phyloP scores from a whole-genome alignment of 1,140 invertebrate genomes.

The Sminthurides bifidus region DNA sequence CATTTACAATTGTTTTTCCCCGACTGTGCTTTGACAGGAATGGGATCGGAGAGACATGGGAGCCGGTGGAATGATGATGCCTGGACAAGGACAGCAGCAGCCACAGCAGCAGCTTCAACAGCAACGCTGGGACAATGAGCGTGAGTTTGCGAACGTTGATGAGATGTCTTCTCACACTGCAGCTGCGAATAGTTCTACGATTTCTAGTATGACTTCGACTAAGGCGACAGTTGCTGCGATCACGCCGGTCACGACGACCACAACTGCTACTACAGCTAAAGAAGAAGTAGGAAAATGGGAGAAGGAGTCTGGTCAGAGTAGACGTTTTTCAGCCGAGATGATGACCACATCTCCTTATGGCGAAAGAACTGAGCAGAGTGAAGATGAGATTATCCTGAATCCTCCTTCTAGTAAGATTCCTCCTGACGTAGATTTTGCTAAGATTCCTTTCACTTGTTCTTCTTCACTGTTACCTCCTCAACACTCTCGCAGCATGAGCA shows the following conservation, averaged over 20 bases:
- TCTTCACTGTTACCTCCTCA: conserved; percentile 22
- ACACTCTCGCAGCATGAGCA: conserved; percentile 31
- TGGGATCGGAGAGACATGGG: conserved; percentile 18
- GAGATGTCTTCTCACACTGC: conserved; percentile 14
- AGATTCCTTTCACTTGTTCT: conserved; percentile 9
- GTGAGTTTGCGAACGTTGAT: conserved; percentile 31
- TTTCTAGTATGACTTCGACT: not conserved
- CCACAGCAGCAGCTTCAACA: conserved; percentile 26
- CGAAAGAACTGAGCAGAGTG: conserved; percentile 23
- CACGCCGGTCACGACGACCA: not conserved
- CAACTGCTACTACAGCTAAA: not conserved
- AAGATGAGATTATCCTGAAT: conserved; percentile 22
- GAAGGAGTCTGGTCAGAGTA: conserved; percentile 14
- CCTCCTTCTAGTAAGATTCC: conserved; percentile 25
- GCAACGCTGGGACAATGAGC: conserved; percentile 29
- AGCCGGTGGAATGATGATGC: conserved; percentile 3
- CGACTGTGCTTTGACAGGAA: no score
- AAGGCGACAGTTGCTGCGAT: not conserved
- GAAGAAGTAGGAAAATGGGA: conserved; percentile 20
- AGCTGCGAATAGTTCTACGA: no score
- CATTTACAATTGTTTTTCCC: no score
- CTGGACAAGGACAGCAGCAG: conserved; percentile 6
- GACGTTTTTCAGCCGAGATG: conserved; percentile 18
- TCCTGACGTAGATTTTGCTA: conserved; percentile 17
- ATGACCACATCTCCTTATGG: conserved; percentile 8